Evolutionary conservation across 2,888 invertebrate genomes (phyloP), one percentile per base, ranked within the genome.

Genomic region (Hylaea fasciaria): DNA sequence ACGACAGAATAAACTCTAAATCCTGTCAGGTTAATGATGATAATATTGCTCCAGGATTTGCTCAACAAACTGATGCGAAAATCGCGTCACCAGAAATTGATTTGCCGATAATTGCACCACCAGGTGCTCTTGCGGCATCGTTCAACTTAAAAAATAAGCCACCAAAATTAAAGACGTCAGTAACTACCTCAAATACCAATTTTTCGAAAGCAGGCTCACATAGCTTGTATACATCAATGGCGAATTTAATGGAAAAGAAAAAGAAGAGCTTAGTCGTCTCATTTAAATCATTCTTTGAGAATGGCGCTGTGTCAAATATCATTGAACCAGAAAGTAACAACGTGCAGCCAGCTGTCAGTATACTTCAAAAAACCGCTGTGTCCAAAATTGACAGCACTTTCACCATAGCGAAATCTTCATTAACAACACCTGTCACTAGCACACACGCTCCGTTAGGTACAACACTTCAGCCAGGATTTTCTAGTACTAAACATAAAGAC

Each of bases 1-100:
- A 64, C 41, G 49, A 50, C 7, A 60, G 45, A 22, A 46, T 66
- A 3, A 64, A 65, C 45, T n/a, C 49, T n/a, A 47, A 49, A 22
- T 44, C 49, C 7, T 13, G 1, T 8, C 28, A 47, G 10, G 12
- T 41, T 2, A 35, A 32, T 40, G 10, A 13, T 41, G 28, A n/a
- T n/a, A n/a, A n/a, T 11, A 7, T 35, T 28, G 10, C 16, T 28
- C n/a, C 35, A 14, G 37, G 48, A 17, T 28, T 9, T 28, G 0
- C 28, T 12, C 8, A 41, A 9, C 52, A 35, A 14, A 41, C 7
- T 35, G 29, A 32, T 9, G 11, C 40, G 5, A 14, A 35, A 40
- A 16, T 37, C 0, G 12, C 8, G 11, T 5, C 50, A 22, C n/a
- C 35, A 12, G 32, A 32, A 28, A 28, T 28, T 32, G 32, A 32